Evolutionary conservation across 2,888 invertebrate species (phyloP).

Genomic region (Merodon equestris): DNA sequence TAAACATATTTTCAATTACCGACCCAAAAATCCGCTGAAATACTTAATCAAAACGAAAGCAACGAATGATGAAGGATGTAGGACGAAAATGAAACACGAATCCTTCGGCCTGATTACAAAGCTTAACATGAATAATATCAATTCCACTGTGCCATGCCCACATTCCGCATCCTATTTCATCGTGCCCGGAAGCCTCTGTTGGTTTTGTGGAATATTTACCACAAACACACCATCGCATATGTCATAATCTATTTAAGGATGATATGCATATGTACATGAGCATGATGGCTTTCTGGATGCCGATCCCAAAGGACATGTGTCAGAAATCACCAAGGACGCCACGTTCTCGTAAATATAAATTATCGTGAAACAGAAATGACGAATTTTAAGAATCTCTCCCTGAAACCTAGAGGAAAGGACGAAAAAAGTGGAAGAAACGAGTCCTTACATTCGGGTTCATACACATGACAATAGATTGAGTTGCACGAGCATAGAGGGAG

Average conservation of each 20-base stretch:
- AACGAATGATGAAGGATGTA: background rate
- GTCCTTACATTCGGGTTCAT: constrained; percentile 29
- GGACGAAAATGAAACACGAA: constrained; percentile 16
- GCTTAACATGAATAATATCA: constrained; percentile 63
- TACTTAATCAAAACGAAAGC: constrained; percentile 18
- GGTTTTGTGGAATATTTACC: background rate
- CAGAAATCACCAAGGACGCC: constrained; percentile 40
- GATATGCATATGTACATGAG: constrained; percentile 11
- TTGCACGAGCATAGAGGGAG: too few species aligned
- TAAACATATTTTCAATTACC: constrained; percentile 61
- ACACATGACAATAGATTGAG: constrained; percentile 24
- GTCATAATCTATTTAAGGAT: constrained; percentile 59
- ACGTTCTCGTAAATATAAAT: constrained; percentile 5
- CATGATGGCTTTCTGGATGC: background rate
- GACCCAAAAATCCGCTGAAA: constrained; percentile 50
- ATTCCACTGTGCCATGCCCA: constrained; percentile 30
- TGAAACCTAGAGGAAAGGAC: background rate
- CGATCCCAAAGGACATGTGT: constrained; percentile 49
- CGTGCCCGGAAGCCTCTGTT: too few species aligned
- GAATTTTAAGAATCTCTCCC: constrained; percentile 30
- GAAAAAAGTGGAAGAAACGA: constrained; percentile 7
- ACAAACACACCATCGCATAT: constrained; percentile 52
- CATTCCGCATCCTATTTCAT: too few species aligned
- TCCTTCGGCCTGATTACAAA: constrained; percentile 57
- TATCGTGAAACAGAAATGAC: constrained; percentile 37